These are phyloP conservation scores for Eonycteris spelaea DNA, from an alignment of 2,113 vertebrate species.

Conservation along the genomic window DNA sequence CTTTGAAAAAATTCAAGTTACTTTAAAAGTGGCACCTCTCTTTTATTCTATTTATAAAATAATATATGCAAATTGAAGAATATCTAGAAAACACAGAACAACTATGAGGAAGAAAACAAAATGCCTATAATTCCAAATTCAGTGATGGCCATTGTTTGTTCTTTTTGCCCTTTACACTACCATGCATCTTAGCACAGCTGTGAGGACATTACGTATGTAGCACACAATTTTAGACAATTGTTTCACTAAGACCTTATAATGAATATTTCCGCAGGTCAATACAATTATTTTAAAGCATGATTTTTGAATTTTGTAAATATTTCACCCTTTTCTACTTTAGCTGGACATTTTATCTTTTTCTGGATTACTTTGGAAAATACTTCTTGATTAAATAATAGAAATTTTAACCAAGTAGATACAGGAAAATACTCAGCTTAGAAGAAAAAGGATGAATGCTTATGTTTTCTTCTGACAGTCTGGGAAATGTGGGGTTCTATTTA, in stretches of 20 bases:
- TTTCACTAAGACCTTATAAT: not conserved
- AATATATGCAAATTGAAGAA: not conserved
- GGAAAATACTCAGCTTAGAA: not conserved
- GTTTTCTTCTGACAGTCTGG: not conserved
- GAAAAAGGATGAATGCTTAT: not conserved
- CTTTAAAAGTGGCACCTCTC: not conserved
- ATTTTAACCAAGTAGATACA: not conserved
- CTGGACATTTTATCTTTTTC: not conserved
- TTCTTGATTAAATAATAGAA: not conserved
- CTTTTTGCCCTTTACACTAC: not conserved
- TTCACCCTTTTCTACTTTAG: not conserved
- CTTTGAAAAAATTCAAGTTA: not conserved
- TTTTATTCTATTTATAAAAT: conserved; percentile 4
- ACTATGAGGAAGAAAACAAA: not conserved
- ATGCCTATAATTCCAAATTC: not conserved
- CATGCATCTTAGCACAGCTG: not conserved
- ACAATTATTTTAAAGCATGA: not conserved
- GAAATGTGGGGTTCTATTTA: not conserved
- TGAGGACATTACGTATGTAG: not conserved
- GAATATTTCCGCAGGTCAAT: not conserved
- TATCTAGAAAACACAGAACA: conserved; percentile 13
- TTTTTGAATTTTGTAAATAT: not conserved
- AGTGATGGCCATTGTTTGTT: not conserved
- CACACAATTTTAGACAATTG: not conserved
- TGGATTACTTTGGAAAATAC: not conserved